These are phyloP conservation scores for Cheirogaleus major DNA, from an alignment of 2,797 vertebrate species.

Conservation along the genomic window DNA sequence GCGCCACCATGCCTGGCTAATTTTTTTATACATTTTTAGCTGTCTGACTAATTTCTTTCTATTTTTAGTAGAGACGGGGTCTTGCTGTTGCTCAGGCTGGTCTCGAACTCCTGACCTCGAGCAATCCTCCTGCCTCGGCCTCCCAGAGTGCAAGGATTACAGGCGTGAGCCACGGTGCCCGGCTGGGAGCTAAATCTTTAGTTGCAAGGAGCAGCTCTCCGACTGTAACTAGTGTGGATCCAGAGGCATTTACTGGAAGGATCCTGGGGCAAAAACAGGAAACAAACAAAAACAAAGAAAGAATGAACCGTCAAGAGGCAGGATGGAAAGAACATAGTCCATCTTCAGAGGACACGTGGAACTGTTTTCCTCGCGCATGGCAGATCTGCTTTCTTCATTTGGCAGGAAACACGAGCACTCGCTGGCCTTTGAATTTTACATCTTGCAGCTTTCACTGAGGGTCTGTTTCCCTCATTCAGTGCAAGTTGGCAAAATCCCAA, in stretches of 20 bases:
- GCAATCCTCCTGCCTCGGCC: too few species aligned
- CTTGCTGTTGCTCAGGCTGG: too few species aligned
- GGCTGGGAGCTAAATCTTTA: not conserved
- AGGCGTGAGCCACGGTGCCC: too few species aligned
- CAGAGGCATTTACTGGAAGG: not conserved
- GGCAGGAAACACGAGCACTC: not conserved
- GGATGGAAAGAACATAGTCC: not conserved
- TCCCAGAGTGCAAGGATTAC: too few species aligned
- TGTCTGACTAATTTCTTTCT: too few species aligned
- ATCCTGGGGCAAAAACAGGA: not conserved
- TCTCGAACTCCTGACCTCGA: too few species aligned
- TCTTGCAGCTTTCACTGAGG: not conserved
- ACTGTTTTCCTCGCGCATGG: accelerated
- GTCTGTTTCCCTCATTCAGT: not conserved
- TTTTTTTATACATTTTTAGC: too few species aligned
- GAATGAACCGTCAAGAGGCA: not conserved
- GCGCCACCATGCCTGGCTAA: too few species aligned
- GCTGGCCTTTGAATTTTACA: not conserved
- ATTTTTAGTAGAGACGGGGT: too few species aligned
- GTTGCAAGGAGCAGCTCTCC: not conserved
- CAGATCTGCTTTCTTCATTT: not conserved
- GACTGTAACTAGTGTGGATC: not conserved
- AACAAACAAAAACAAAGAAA: not conserved
- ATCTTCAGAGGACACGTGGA: accelerated
- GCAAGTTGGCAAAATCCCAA: not conserved